Conservation (phyloP, 2,888 invertebrate genomes). For the Amphipoea lucens region DNA sequence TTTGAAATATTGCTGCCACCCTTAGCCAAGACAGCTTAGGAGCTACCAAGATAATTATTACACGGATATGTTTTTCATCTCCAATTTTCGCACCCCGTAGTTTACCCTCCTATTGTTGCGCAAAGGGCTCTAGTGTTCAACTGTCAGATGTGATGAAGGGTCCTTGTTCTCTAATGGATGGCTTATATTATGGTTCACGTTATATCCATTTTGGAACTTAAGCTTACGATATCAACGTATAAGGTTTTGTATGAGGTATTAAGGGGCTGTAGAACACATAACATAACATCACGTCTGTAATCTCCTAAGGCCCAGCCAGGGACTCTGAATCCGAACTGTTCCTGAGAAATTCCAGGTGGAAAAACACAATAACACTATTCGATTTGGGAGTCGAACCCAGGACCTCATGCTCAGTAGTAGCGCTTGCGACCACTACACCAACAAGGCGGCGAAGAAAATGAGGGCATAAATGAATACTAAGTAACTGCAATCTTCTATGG, state of each 20-base stretch:
- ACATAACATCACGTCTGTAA: neutral
- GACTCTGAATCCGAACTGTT: no score
- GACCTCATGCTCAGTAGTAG: neutral
- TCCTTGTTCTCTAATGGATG: conserved; percentile 45
- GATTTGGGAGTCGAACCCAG: neutral
- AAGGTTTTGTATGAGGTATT: neutral
- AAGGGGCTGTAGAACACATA: neutral
- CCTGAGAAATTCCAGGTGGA: neutral
- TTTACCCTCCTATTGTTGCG: conserved; percentile 29
- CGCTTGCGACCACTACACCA: neutral
- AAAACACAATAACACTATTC: neutral
- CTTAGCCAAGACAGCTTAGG: neutral
- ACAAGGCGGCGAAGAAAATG: neutral
- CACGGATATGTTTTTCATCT: conserved; percentile 18
- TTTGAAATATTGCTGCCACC: conserved; percentile 15
- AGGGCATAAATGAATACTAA: neutral
- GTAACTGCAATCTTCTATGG: neutral
- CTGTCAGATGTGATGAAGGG: conserved; percentile 42
- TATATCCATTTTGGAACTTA: neutral
- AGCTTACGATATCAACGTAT: neutral
- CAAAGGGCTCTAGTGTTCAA: conserved; percentile 19
- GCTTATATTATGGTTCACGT: conserved; percentile 34
- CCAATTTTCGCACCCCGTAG: neutral
- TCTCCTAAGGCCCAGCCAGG: no score
- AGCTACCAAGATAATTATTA: conserved; percentile 10